Evolutionary conservation across 2,113 vertebrate species (phyloP).

Genomic region (Tyto alba): DNA sequence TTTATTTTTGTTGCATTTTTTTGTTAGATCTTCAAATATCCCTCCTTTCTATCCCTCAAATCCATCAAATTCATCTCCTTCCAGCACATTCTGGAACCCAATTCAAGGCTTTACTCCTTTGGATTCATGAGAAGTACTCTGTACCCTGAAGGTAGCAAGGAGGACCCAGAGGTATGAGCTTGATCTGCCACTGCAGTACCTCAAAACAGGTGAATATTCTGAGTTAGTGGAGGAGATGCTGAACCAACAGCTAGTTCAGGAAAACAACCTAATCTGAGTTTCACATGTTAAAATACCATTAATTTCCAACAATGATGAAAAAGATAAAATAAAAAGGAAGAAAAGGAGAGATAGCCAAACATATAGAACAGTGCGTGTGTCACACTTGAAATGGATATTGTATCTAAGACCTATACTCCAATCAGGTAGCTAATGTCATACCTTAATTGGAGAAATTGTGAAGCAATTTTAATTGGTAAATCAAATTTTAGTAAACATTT

Average conservation of each 20-base stretch:
- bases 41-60: neutral
- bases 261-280: neutral
- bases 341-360: neutral
- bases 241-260: neutral
- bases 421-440: neutral
- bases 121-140: neutral
- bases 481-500: neutral
- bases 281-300: neutral
- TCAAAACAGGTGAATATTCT: neutral
- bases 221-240: neutral
- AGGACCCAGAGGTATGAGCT: neutral
- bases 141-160: neutral
- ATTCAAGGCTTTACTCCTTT: neutral
- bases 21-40: neutral
- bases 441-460: neutral
- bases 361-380: neutral
- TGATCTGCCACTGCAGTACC: neutral
- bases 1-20: neutral
- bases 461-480: neutral
- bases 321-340: neutral
- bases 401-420: neutral
- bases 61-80: neutral
- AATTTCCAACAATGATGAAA: neutral
- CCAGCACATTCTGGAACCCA: neutral
- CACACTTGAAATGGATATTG: neutral